Conservation (phyloP, 2,888 invertebrate genomes). For the Prostheceraeus crozeri region DNA sequence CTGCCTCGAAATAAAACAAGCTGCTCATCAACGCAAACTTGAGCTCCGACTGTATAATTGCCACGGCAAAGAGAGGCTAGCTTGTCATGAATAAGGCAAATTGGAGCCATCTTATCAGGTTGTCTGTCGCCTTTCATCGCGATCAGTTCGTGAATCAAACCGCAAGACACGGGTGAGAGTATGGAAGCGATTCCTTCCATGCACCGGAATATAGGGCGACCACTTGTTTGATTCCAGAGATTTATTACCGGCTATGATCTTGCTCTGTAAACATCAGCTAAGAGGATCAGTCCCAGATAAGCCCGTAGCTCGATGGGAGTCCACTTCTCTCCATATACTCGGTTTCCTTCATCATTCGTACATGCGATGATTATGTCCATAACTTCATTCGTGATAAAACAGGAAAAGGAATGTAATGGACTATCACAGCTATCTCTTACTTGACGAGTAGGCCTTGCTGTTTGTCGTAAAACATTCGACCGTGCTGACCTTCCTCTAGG, state of each 20-base stretch:
- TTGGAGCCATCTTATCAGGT: conserved; percentile 3
- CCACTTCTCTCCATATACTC: background rate
- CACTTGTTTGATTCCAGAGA: background rate
- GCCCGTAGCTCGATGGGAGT: conserved; percentile 2
- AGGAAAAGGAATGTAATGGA: too few species aligned
- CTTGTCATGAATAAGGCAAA: conserved; percentile 12
- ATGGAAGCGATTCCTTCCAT: background rate
- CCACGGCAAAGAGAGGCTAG: conserved; percentile 20
- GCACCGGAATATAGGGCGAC: background rate
- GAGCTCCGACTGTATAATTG: conserved; percentile 6
- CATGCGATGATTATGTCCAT: background rate
- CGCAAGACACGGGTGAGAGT: conserved; percentile 2
- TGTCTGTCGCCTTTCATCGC: background rate
- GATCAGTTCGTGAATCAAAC: background rate
- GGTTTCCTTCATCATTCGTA: background rate
- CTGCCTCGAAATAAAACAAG: too few species aligned
- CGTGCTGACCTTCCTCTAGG: too few species aligned
- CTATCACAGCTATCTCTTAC: too few species aligned
- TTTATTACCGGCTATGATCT: background rate
- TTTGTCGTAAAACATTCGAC: too few species aligned
- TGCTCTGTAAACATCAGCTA: background rate
- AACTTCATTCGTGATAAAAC: conserved; percentile 1
- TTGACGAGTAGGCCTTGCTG: too few species aligned
- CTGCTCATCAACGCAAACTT: too few species aligned
- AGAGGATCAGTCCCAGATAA: background rate